A percentile compares a stretch with the other conserved stretches of the same genome.
phyloP scores from a whole-genome alignment of 2,113 vertebrate genomes.

The Choloepus hoffmanni region DNA sequence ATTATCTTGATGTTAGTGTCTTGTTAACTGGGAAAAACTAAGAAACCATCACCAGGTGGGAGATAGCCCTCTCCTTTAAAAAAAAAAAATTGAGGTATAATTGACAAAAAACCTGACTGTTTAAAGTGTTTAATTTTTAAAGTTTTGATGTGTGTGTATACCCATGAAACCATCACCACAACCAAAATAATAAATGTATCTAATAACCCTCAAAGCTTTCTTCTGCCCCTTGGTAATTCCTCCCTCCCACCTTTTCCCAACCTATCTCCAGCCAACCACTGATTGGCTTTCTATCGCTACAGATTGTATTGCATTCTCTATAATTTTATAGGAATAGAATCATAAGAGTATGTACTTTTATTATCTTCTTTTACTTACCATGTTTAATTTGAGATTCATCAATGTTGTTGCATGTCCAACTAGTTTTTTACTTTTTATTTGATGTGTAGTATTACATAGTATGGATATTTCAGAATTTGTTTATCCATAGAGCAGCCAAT shows the following conservation, averaged over 20 bases:
- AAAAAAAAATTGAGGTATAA: background rate
- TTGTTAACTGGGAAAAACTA: slow-evolving; percentile 18
- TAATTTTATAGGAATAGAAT: slow-evolving; percentile 45
- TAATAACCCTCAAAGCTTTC: background rate
- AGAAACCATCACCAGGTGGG: background rate
- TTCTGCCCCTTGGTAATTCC: background rate
- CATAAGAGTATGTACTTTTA: background rate
- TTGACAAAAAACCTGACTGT: background rate
- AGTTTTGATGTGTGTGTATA: background rate
- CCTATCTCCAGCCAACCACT: background rate
- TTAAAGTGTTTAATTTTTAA: slow-evolving; percentile 28
- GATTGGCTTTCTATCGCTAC: background rate
- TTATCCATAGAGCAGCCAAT: background rate
- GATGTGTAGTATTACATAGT: background rate
- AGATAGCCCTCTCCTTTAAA: background rate
- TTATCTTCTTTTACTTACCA: slow-evolving; percentile 10
- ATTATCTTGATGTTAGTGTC: slow-evolving; percentile 21
- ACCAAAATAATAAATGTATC: background rate
- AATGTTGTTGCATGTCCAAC: background rate
- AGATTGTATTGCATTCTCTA: background rate
- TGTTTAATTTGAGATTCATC: background rate
- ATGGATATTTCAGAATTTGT: background rate
- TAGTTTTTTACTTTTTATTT: background rate
- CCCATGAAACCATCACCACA: background rate
- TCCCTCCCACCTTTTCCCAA: background rate